Conservation (phyloP, 2,888 invertebrate species). For the Sesia bembeciformis region DNA sequence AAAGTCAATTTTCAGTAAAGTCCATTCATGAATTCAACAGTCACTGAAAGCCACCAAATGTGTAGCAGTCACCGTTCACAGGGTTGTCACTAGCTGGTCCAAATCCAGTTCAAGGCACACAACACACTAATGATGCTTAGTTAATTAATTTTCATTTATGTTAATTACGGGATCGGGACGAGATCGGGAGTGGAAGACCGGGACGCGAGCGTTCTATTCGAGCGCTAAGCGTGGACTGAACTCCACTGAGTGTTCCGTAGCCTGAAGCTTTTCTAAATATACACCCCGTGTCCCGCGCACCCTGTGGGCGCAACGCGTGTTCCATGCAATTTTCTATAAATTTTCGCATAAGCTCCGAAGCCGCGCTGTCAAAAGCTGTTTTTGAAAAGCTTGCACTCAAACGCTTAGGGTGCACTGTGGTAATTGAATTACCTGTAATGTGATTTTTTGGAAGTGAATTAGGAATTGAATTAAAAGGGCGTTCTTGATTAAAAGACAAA, state of each 20-base stretch:
- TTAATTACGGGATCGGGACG: slow-evolving; percentile 48
- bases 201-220: slow-evolving; percentile 42
- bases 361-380: slow-evolving; percentile 69
- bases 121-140: slow-evolving; percentile 35
- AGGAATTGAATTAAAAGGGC: no score
- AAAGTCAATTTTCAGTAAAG: slow-evolving; percentile 30
- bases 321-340: slow-evolving; percentile 72
- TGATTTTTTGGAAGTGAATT: slow-evolving; percentile 12
- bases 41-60: slow-evolving; percentile 18
- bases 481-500: no score
- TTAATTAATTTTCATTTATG: slow-evolving; percentile 50
- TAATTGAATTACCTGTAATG: slow-evolving; percentile 61
- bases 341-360: slow-evolving; percentile 67
- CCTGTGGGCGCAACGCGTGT: slow-evolving; percentile 56
- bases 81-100: slow-evolving; percentile 31
- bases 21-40: slow-evolving; percentile 36
- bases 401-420: slow-evolving; percentile 34
- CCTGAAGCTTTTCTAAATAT: slow-evolving; percentile 63
- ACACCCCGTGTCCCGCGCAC: slow-evolving; percentile 64
- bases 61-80: slow-evolving; percentile 21
- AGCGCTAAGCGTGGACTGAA: slow-evolving; percentile 52
- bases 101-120: slow-evolving; percentile 56
- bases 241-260: slow-evolving; percentile 26
- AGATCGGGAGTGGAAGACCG: slow-evolving; percentile 21
- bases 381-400: slow-evolving; percentile 43